These are phyloP conservation scores for Thymelicus acteon DNA, from an alignment of 2,888 invertebrate genomes.

Conservation along the genomic window DNA sequence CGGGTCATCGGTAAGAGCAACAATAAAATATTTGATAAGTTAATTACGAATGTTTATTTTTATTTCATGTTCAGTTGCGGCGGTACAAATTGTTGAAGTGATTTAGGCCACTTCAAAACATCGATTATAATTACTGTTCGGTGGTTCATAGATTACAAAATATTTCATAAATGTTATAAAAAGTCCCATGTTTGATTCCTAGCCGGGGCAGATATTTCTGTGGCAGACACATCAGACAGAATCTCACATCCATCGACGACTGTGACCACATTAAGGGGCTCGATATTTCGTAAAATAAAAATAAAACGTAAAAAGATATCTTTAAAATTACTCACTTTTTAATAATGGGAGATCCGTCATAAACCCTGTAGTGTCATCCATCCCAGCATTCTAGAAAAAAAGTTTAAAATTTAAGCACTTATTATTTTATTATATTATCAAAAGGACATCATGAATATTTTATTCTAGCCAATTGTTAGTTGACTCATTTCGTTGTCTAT, in stretches of 20 bases:
- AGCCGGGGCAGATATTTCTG: too few relatives aligned
- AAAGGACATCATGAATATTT: too few relatives aligned
- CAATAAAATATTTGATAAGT: constrained; percentile 78
- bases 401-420: constrained; percentile 15
- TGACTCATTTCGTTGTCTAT: too few relatives aligned
- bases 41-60: constrained; percentile 64
- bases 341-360: constrained; percentile 95
- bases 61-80: constrained; percentile 45
- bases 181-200: too few relatives aligned
- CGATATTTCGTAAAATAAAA: background rate
- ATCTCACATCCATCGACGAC: too few relatives aligned
- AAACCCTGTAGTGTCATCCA: constrained; percentile 94
- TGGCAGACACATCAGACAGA: too few relatives aligned
- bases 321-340: constrained; percentile 89
- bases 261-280: too few relatives aligned
- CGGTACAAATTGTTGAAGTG: constrained; percentile 51
- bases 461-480: too few relatives aligned
- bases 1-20: constrained; percentile 71
- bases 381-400: constrained; percentile 89
- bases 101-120: constrained; percentile 23
- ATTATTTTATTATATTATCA: too few relatives aligned
- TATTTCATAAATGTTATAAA: too few relatives aligned
- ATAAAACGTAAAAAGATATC: background rate
- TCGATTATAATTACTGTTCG: constrained; percentile 22
- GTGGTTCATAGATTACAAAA: background rate